Evolutionary conservation across 2,888 invertebrate species (phyloP).

Genomic region (Lycophotia porphyrea): DNA sequence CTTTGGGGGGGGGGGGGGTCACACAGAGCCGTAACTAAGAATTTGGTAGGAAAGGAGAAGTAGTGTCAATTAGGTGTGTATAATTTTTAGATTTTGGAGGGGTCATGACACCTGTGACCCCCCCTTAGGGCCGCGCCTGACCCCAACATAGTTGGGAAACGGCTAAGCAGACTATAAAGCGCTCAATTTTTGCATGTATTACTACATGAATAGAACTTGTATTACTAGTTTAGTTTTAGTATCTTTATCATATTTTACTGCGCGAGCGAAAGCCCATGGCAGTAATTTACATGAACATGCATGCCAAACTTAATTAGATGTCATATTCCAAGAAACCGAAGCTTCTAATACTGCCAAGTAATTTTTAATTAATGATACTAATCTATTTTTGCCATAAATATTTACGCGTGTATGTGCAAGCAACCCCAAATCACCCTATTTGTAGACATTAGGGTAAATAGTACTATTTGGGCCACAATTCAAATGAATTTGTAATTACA

Average conservation of each 20-base stretch:
- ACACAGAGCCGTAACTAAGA: too few species aligned
- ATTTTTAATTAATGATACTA: conserved; percentile 46
- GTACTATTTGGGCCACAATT: conserved; percentile 47
- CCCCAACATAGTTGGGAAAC: too few species aligned
- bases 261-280: background rate
- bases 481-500: conserved; percentile 61
- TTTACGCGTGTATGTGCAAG: conserved; percentile 8
- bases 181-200: background rate
- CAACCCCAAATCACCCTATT: conserved; percentile 29
- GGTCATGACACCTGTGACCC: too few species aligned
- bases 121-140: too few species aligned
- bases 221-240: background rate
- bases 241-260: background rate
- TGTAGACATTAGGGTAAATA: conserved; percentile 23
- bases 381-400: conserved; percentile 6
- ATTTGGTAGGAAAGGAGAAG: too few species aligned
- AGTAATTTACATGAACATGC: conserved; percentile 25
- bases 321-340: conserved; percentile 21
- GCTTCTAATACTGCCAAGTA: conserved; percentile 21
- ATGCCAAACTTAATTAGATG: conserved; percentile 26
- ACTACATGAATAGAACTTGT: background rate
- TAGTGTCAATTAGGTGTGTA: too few species aligned
- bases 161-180: too few species aligned
- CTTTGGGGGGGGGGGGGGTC: too few species aligned
- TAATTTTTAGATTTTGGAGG: too few species aligned